Percentiles rank a stretch among this genome's conserved stretches.
phyloP scores from a whole-genome alignment of 2,797 vertebrate species.

The Vireo griseus region DNA sequence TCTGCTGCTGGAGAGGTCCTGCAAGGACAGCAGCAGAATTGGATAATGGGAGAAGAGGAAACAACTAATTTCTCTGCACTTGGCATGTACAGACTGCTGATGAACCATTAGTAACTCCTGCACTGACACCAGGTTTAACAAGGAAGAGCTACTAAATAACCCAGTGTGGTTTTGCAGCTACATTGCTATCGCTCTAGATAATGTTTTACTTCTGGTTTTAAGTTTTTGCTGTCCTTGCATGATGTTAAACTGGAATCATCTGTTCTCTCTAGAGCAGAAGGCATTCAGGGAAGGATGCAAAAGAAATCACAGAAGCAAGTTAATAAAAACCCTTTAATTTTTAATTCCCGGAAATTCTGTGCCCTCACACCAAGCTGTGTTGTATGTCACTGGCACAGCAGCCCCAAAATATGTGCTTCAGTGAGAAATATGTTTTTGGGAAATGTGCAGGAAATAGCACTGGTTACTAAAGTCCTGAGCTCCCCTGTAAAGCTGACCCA shows the following conservation, averaged over 20 bases:
- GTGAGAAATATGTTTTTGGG: neutral
- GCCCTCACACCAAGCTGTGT: neutral
- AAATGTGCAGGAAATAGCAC: neutral
- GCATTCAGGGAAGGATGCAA: neutral
- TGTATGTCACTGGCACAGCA: neutral
- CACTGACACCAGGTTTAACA: neutral
- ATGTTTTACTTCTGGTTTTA: slow-evolving; percentile 51
- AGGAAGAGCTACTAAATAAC: slow-evolving; percentile 33
- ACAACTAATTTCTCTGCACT: neutral
- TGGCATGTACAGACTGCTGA: neutral
- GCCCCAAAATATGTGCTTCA: neutral
- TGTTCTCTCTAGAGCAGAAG: neutral
- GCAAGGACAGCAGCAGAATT: neutral
- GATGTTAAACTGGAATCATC: neutral
- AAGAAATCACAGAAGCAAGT: neutral
- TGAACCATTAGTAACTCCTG: neutral
- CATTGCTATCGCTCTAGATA: neutral
- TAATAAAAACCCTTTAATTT: neutral
- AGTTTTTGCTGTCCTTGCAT: slow-evolving; percentile 18
- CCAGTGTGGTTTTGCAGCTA: neutral
- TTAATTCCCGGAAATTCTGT: neutral
- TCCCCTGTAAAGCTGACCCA: neutral
- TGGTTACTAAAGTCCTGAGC: neutral
- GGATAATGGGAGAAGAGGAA: neutral
- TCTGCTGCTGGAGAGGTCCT: neutral